Percentiles rank a stretch among this genome's conserved stretches.
These are phyloP conservation scores for Urosaurus nigricauda DNA, from an alignment of 2,797 vertebrate genomes.

Conservation along the genomic window DNA sequence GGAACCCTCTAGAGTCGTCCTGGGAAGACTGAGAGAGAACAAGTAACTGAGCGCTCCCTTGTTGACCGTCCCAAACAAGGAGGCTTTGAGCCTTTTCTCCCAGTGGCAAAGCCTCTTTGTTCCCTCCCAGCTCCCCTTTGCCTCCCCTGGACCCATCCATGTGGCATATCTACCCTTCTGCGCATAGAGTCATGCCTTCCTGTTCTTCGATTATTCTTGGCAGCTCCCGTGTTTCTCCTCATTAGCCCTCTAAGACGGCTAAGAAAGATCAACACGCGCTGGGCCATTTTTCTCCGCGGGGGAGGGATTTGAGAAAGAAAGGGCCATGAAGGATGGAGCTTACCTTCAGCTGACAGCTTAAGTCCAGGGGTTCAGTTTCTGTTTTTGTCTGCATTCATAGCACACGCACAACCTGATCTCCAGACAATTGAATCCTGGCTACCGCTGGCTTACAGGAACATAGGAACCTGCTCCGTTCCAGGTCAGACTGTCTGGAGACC, in stretches of 20 bases:
- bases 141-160: neutral
- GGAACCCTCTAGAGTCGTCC: neutral
- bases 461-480: neutral
- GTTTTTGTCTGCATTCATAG: neutral
- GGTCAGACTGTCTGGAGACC: neutral
- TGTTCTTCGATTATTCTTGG: conserved; percentile 42
- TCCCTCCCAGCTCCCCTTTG: neutral
- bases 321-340: neutral
- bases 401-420: too few species aligned
- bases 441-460: neutral
- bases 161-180: neutral
- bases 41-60: neutral
- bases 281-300: neutral
- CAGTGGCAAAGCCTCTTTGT: neutral
- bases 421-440: neutral
- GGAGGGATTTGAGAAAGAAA: neutral
- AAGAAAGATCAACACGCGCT: conserved; percentile 16
- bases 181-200: conserved; percentile 9
- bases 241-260: conserved; percentile 18
- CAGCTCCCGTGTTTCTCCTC: conserved; percentile 12
- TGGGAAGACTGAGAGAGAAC: neutral
- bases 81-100: neutral
- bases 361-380: neutral
- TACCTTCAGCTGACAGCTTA: neutral
- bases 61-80: conserved; percentile 4